Evolutionary conservation across 2,888 invertebrate genomes (phyloP).

Genomic region (Meganola albula): DNA sequence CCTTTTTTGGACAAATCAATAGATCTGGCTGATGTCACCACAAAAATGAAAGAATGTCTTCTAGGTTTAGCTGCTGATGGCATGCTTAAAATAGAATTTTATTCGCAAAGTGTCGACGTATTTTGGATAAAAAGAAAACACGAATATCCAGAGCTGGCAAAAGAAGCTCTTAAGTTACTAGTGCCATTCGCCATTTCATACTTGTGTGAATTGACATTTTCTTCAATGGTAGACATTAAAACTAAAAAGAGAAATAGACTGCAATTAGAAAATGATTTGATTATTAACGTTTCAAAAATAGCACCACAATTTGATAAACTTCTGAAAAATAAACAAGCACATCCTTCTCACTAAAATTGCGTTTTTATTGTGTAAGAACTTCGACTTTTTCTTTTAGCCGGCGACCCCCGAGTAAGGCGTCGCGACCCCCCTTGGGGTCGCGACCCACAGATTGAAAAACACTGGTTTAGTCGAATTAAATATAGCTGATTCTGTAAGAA

Average conservation of each 20-base stretch:
- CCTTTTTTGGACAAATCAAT: constrained; percentile 30
- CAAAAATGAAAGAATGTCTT: constrained; percentile 27
- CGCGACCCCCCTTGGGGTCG: too few relatives aligned
- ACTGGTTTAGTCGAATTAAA: too few relatives aligned
- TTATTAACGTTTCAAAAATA: too few relatives aligned
- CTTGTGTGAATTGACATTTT: constrained; percentile 24
- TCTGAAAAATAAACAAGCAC: too few relatives aligned
- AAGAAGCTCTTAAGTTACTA: constrained; percentile 24
- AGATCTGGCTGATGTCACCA: constrained; percentile 29
- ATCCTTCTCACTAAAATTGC: too few relatives aligned
- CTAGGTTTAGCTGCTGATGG: constrained; percentile 28
- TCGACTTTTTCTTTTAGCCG: too few relatives aligned
- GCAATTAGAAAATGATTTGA: too few relatives aligned
- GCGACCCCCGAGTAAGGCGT: too few relatives aligned
- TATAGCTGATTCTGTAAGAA: too few relatives aligned
- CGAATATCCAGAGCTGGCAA: constrained; percentile 29
- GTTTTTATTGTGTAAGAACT: too few relatives aligned
- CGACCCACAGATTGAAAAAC: too few relatives aligned
- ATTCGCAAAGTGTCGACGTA: constrained; percentile 17
- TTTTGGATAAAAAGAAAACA: constrained; percentile 32
- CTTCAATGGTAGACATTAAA: constrained; percentile 30
- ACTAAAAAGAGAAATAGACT: constrained; percentile 31
- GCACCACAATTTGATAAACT: too few relatives aligned
- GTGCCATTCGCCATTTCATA: constrained; percentile 29
- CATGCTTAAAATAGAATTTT: constrained; percentile 29